Percentiles rank a stretch among this genome's conserved stretches.
phyloP scores from a whole-genome alignment of 2,888 invertebrate species.

The Melanostoma mellinum region DNA sequence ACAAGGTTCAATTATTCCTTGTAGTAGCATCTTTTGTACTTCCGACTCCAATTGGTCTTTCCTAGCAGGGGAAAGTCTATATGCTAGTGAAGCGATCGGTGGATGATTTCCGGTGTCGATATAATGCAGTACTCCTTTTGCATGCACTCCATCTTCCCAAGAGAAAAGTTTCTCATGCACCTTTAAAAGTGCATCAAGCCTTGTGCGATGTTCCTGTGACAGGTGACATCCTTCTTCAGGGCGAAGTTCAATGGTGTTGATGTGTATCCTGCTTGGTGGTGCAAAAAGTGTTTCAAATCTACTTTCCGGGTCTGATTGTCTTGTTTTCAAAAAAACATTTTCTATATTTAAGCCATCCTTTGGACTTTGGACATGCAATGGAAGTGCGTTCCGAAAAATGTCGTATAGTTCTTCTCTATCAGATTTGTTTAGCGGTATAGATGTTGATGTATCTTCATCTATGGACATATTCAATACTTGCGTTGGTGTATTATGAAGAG shows the following conservation, averaged over 20 bases:
- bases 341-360: background rate
- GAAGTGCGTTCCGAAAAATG: background rate
- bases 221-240: background rate
- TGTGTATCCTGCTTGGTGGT: background rate
- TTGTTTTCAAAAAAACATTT: background rate
- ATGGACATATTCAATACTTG: too few relatives aligned
- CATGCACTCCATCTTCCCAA: background rate
- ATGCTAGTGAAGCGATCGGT: slow-evolving; percentile 77
- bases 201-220: background rate
- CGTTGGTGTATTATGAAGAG: too few relatives aligned
- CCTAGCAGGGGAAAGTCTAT: slow-evolving; percentile 76
- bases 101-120: slow-evolving; percentile 76
- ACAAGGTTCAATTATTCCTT: slow-evolving; percentile 63
- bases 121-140: slow-evolving; percentile 54
- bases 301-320: background rate
- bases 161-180: background rate
- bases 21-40: slow-evolving; percentile 69
- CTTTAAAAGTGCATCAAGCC: background rate
- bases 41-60: slow-evolving; percentile 62
- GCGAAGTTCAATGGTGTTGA: background rate
- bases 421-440: too few relatives aligned
- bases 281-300: background rate
- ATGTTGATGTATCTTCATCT: too few relatives aligned
- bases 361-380: background rate
- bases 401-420: background rate